phyloP scores from a whole-genome alignment of 2,888 invertebrate species.

The Rhagonycha lutea region DNA sequence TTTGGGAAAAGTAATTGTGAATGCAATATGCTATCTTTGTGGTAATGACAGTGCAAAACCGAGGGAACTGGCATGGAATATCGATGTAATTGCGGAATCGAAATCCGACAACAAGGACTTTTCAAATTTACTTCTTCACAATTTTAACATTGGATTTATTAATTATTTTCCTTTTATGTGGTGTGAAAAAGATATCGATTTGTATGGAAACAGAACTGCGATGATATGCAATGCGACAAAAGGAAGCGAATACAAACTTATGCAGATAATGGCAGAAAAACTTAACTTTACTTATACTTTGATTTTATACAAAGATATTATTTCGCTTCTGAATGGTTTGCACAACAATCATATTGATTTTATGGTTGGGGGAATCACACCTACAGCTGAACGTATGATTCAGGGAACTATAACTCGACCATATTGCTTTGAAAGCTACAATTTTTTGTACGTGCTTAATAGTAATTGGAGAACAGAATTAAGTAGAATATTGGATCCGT shows the following conservation, averaged over 20 bases:
- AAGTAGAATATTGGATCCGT: constrained; percentile 23
- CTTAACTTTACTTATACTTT: constrained; percentile 7
- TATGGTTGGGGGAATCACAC: constrained; percentile 15
- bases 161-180: constrained; percentile 18
- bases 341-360: constrained; percentile 5
- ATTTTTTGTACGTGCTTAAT: constrained; percentile 25
- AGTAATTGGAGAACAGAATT: constrained; percentile 17
- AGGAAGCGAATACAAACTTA: constrained; percentile 7
- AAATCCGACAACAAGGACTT: constrained; percentile 3
- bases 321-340: background rate
- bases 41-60: background rate
- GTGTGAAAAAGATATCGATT: background rate
- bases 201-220: background rate
- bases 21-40: constrained; percentile 9
- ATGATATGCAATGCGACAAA: background rate
- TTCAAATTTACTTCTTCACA: constrained; percentile 2
- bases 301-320: background rate
- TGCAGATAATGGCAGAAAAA: background rate
- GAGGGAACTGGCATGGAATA: background rate
- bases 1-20: background rate
- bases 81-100: background rate
- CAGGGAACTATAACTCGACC: constrained; percentile 19
- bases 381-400: constrained; percentile 18
- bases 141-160: constrained; percentile 6
- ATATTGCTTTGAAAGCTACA: constrained; percentile 25